Base-by-base conservation (phyloP, 2,113 vertebrate species). In the Oreochromis niloticus region DNA sequence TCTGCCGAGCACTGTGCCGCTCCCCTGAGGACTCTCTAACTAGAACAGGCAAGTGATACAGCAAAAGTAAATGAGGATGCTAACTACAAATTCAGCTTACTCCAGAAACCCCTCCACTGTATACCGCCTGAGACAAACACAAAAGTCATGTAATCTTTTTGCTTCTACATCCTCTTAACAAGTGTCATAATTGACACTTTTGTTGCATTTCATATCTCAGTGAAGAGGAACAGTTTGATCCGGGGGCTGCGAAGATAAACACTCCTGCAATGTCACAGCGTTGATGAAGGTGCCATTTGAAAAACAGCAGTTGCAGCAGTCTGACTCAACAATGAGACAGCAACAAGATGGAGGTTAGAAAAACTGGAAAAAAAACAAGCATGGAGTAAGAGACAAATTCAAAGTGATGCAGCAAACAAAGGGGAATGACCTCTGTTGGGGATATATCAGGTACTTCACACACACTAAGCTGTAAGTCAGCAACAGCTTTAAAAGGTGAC, bases 371-470 rank as follows among this genome's bases (percentile, higher is more conserved):
- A 14, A 68, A 57, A 32, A 83, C 2, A 85, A 19, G 81, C 6
- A 41, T 19, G 2, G 8, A 73, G 39, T 36, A 13, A 83, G 46
- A 50, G 68, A 83, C n/a, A 81, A 78, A 84, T 9, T 68, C 9
- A 86, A 90, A 84, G 82, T 91, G 82, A 91, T 90, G 80, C 73
- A n/a, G 17, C 16, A 92, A 91, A 87, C 79, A 79, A 71, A 68
- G 52, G 82, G 39, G 73, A 89, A 57, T 81, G 81, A 89, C 68
- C 88, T 89, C 24, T 82, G 56, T 13, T 9, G 48, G 86, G 80
- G 85, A 87, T 87, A 88, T 78, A 73, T 84, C 52, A 81, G 6
- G 52, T 82, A 61, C 82, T 86, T 85, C 61, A 63, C 46, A 43
- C 71, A 50, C 46, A 24, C 32, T 24, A 24, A 24, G 6, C 61